Evolutionary conservation across 2,888 invertebrate genomes (phyloP), one percentile per base, ranked within the genome.

Genomic region (Ormyrus thymus): DNA sequence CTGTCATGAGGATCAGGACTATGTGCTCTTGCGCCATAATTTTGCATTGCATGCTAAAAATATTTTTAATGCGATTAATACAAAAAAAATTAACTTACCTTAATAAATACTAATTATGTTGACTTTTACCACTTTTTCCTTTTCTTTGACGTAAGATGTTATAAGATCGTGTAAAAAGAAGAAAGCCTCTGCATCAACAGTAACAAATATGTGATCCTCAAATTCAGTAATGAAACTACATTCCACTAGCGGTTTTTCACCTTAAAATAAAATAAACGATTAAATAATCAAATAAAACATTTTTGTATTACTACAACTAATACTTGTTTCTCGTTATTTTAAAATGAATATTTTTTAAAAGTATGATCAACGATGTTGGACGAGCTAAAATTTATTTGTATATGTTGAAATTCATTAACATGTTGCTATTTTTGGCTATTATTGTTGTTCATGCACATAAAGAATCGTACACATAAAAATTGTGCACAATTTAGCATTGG

Each of bases 221-320:
- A 99, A 99, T 91, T 99, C 98, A 1, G 98, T 98, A 80, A 98
- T 97, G 90, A 99, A 98, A 90, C 97, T 97, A 92, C 98, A 98
- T 85, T 97, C 96, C 50, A 99, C 98, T 69, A 94, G 93, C 1
- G 98, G 97, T 89, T 97, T 97, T 75, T 93, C 93, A 84, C 93
- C 95, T 95, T 85, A 6, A 58, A 29, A 29, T 29, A 82, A 79
- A 71, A 78, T 58, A 64, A 55, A 56, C 11, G 0, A 56, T 46
- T 56, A 15, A 6, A 48, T 58, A 29, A 29, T 29, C 4, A 29
- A 29, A 29, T 29, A 29, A 29, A 29, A 29, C 29, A 29, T 29
- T 29, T 29, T 29, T 29, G 29, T 29, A 29, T 29, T 29, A 29
- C 29, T 29, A 29, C 4, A 29, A 4, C 29, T 58, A 10, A 69